Evolutionary conservation across 2,888 invertebrate species (phyloP), one percentile per base, ranked within the genome.

Genomic region (Rosalia funebris): DNA sequence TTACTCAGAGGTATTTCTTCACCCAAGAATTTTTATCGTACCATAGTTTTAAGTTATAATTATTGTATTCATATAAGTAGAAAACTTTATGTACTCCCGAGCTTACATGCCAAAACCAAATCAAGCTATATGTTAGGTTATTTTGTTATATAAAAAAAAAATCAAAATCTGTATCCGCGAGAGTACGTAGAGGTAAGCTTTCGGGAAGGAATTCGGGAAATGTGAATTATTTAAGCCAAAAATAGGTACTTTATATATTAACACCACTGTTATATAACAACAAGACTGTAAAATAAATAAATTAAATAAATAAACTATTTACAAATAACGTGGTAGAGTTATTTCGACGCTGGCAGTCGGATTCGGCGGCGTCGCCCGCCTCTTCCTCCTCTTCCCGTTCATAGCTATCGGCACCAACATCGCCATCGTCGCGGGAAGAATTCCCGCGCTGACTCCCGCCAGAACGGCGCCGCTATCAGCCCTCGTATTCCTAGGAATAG

Each of bases 381-480:
- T 72, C 48, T 71, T 70, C 54, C 73, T 69, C 52, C 80, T 81
- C 68, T 80, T 82, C 41, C 85, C 81, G n/a, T 89, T 89, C 60
- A 91, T 82, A 78, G 91, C 88, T 86, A 91, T 88, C 0, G 92
- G 92, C 32, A 91, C 88, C 67, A 92, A 84, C 88, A 91, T 89
- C 0, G 91, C 91, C 88, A 91, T 89, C 0, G 91, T 90, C 0
- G 91, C 91, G 3, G 91, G 91, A 14, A 92, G 84, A 88, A 92
- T 89, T 0, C 91, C 91, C 11, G 91, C 91, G 0, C 91, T 89
- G 0, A 91, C 89, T 0, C 90, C 90, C 4, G 91, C 90, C 63
- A 91, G 75, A 31, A 91, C 85, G 0, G 89, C 87, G 0, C 88
- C 85, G 68, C 85, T 86, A 71, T 89, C 87, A 2, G 82, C 79